Base-by-base conservation (phyloP, 2,113 vertebrate genomes). In the Odobenus rosmarus region DNA sequence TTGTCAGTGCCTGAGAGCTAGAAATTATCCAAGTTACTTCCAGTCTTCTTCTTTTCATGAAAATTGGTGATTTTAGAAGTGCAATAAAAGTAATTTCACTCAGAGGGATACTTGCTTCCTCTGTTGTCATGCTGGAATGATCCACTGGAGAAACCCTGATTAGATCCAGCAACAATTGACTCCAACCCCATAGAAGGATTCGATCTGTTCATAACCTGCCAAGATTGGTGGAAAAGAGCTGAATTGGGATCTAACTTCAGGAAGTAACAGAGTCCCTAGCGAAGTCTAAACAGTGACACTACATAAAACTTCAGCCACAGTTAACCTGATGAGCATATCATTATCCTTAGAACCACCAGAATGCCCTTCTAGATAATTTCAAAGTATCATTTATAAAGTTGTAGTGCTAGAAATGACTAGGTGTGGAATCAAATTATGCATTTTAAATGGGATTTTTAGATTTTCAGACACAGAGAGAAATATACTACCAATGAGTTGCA, bases 391-490 rank as follows among this genome's bases (percentile, higher is more conserved):
- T 90, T 93, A 69, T 83, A 72, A 62, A 93, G 39, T 49, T 61
- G 9, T 74, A 53, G 26, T 18, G 49, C 51, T 33, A 67, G 42
- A 94, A 11, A 90, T 76, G 23, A 90, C 72, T 92, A 94, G 14
- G 28, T 51, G 19, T 92, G 51, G 21, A 71, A 95, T 95, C 57
- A 92, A 62, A 42, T 59, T 90, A 62, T 46, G 9, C 84, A 59
- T 93, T 88, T 92, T 62, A 88, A 88, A 80, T 92, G 15, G 31
- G 23, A 90, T 88, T 81, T 94, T 95, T 69, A 88, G 39, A 42
- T 95, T 82, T 36, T n/a, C 59, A 42, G 51, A 69, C 69, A 88
- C 12, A 91, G 33, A 18, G 77, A 77, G 33, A 90, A 84, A 21
- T 61, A 53, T 28, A 88, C 67, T 81, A 72, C 12, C 76, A 88